These are phyloP conservation scores for Ochropleura leucogaster DNA, from an alignment of 2,888 invertebrate species.

Conservation along the genomic window DNA sequence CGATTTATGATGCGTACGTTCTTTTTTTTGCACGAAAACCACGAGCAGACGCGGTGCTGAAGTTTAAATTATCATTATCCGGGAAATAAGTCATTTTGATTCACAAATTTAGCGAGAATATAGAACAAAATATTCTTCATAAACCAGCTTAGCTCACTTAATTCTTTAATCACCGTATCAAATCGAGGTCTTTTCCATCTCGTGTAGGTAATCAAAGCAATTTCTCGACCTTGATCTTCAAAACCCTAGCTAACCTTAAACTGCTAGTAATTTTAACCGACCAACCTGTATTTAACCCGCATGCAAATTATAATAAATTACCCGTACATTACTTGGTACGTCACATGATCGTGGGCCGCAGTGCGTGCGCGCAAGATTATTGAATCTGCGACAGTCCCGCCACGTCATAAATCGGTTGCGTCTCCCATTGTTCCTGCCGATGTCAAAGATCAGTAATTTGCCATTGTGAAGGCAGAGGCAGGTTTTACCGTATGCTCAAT, in stretches of 20 bases:
- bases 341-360: slow-evolving; percentile 73
- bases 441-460: slow-evolving; percentile 90
- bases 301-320: slow-evolving; percentile 74
- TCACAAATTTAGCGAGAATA: neutral
- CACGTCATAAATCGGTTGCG: slow-evolving; percentile 81
- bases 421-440: slow-evolving; percentile 86
- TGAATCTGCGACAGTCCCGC: slow-evolving; percentile 78
- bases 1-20: slow-evolving; percentile 25
- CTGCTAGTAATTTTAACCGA: slow-evolving; percentile 59
- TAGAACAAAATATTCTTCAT: neutral
- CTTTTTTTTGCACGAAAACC: slow-evolving; percentile 4
- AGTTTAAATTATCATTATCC: slow-evolving; percentile 3
- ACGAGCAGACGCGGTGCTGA: slow-evolving; percentile 12
- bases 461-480: slow-evolving; percentile 82
- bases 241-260: slow-evolving; percentile 59
- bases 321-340: slow-evolving; percentile 67
- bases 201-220: slow-evolving; percentile 47
- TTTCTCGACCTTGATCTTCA: slow-evolving; percentile 57
- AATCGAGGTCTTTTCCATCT: slow-evolving; percentile 41
- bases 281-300: slow-evolving; percentile 69
- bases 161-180: slow-evolving; percentile 27
- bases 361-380: slow-evolving; percentile 77
- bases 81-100: slow-evolving; percentile 6
- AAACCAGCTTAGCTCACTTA: slow-evolving; percentile 14
- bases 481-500: slow-evolving; percentile 57